phyloP scores from a whole-genome alignment of 2,888 invertebrate genomes.

The Deladenus siricidicola region DNA sequence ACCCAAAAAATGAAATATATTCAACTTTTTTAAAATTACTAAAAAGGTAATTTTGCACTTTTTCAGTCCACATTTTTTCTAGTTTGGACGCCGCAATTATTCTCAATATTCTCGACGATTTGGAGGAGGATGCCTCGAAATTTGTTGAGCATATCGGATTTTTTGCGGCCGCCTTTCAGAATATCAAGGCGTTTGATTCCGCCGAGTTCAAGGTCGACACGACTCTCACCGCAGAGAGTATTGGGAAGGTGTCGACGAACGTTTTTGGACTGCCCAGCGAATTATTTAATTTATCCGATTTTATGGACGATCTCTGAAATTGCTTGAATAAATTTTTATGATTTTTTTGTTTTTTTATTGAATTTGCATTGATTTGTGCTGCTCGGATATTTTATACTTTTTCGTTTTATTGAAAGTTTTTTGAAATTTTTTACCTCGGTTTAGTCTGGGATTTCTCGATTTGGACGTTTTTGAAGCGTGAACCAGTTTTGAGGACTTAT shows the following conservation, averaged over 20 bases:
- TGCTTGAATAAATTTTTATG: no score
- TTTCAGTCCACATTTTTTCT: background rate
- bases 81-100: conserved; percentile 16
- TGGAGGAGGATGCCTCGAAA: conserved; percentile 10
- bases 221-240: conserved; percentile 6
- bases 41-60: background rate
- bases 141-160: conserved; percentile 9
- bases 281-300: background rate
- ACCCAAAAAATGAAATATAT: no score
- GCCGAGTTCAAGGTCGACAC: conserved; percentile 11
- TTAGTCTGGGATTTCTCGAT: no score
- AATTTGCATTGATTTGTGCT: no score
- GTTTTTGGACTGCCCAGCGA: conserved; percentile 8
- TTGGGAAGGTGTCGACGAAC: conserved; percentile 4
- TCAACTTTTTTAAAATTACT: no score
- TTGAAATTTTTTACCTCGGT: no score
- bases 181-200: conserved; percentile 6
- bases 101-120: conserved; percentile 13
- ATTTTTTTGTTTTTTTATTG: no score
- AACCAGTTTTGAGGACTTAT: no score
- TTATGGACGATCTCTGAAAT: background rate
- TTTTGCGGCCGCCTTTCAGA: conserved; percentile 6
- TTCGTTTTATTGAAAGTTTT: no score
- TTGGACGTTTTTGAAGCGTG: no score
- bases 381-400: no score